Conservation (phyloP, 1,140 invertebrate genomes). For the Ceratoteleas bidentatus region DNA sequence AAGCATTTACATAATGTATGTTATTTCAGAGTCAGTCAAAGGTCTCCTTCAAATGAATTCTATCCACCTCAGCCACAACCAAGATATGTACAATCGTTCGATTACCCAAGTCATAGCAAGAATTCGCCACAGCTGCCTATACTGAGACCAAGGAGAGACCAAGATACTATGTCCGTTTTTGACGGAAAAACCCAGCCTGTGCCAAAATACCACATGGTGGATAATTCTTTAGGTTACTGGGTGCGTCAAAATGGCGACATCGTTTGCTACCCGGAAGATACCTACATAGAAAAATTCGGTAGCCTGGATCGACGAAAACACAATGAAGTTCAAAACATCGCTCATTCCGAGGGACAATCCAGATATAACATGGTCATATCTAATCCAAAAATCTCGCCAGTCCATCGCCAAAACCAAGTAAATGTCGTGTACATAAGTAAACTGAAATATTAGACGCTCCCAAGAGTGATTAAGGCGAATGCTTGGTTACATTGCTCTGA, state of each 20-base stretch:
- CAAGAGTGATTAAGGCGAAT: no score
- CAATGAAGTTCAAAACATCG: conserved; percentile 75
- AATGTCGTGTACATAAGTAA: conserved; percentile 46
- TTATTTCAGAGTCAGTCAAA: conserved; percentile 50
- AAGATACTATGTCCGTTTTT: conserved; percentile 52
- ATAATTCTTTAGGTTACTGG: conserved; percentile 73
- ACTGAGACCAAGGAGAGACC: conserved; percentile 53
- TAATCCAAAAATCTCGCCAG: conserved; percentile 66
- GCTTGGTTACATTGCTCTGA: neutral
- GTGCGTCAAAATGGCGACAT: conserved; percentile 76
- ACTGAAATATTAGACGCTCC: conserved; percentile 42
- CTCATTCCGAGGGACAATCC: conserved; percentile 68
- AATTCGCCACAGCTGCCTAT: conserved; percentile 47
- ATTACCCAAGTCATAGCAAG: conserved; percentile 65
- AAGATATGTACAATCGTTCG: conserved; percentile 62
- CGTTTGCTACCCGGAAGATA: conserved; percentile 75
- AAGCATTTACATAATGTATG: no score
- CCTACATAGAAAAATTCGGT: conserved; percentile 81
- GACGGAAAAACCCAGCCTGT: conserved; percentile 38
- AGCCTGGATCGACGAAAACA: conserved; percentile 84
- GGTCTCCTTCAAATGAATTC: conserved; percentile 68
- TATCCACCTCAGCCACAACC: conserved; percentile 38
- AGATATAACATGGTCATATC: conserved; percentile 72
- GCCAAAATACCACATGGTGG: conserved; percentile 40
- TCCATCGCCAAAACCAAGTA: conserved; percentile 63